Percentiles rank a stretch among this genome's conserved stretches.
Conservation (phyloP, 2,888 invertebrate genomes). For the Galeopsomyia nigrocyanea region DNA sequence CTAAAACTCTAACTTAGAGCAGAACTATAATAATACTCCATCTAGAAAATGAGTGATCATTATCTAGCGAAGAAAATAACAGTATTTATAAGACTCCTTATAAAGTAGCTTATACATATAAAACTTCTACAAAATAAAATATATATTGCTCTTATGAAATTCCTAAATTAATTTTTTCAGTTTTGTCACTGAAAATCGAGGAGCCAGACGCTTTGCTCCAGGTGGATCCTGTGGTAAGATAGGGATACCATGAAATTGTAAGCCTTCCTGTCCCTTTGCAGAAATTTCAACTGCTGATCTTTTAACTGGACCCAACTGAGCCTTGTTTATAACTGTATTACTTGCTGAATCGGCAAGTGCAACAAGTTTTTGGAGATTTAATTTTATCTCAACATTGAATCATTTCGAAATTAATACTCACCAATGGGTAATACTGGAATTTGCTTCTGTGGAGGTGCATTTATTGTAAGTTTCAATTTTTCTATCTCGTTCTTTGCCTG, state of each 20-base stretch:
- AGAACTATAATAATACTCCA: not conserved
- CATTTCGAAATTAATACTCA: constrained; percentile 38
- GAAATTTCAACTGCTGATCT: constrained; percentile 59
- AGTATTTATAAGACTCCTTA: constrained; percentile 8
- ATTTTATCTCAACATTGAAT: constrained; percentile 29
- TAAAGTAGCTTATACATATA: constrained; percentile 3
- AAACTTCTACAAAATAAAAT: constrained; percentile 9
- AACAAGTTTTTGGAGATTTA: constrained; percentile 49
- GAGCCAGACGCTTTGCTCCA: constrained; percentile 59
- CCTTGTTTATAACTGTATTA: constrained; percentile 51
- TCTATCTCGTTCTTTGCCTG: constrained; percentile 58
- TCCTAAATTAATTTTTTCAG: constrained; percentile 54
- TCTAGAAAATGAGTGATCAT: not conserved
- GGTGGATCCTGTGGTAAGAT: constrained; percentile 63
- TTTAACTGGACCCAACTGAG: constrained; percentile 59
- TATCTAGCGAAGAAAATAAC: not conserved
- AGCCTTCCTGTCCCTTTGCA: constrained; percentile 59
- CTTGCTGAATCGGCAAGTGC: constrained; percentile 55
- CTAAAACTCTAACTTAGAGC: constrained; percentile 3
- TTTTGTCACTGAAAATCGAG: constrained; percentile 63
- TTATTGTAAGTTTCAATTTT: constrained; percentile 54
- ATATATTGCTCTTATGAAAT: constrained; percentile 25
- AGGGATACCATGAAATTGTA: constrained; percentile 61
- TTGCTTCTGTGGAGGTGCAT: constrained; percentile 45
- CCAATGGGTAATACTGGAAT: constrained; percentile 41